Conservation (phyloP, 2,888 invertebrate genomes). For the Heliconius cydno region DNA sequence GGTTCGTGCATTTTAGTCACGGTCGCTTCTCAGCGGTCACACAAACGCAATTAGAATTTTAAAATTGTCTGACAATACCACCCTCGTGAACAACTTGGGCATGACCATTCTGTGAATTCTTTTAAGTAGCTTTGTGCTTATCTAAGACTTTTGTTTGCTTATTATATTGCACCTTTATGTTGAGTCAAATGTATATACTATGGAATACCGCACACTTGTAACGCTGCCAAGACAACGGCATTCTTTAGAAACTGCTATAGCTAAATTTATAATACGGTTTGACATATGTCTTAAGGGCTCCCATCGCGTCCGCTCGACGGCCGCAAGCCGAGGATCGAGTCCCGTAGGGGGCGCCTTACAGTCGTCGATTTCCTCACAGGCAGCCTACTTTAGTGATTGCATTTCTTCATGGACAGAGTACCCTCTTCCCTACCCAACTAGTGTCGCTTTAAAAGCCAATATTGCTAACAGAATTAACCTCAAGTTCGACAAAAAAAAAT, state of each 20-base stretch:
- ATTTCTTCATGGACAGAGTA: too few species aligned
- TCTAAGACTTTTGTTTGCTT: constrained; percentile 29
- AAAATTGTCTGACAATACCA: constrained; percentile 47
- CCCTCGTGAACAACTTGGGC: constrained; percentile 36
- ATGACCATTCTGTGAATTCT: constrained; percentile 19
- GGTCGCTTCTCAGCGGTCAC: constrained; percentile 48
- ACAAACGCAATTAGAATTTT: constrained; percentile 49
- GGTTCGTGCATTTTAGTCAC: constrained; percentile 51
- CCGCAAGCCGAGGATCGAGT: too few species aligned
- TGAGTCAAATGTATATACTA: constrained; percentile 13
- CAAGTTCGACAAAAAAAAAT: too few species aligned
- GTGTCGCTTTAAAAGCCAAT: too few species aligned
- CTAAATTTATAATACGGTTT: constrained; percentile 19
- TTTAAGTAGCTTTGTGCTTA: constrained; percentile 37
- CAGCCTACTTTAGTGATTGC: too few species aligned
- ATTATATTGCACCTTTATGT: not conserved
- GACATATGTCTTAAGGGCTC: constrained; percentile 31
- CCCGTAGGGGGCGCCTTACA: too few species aligned
- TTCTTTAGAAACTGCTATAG: constrained; percentile 27
- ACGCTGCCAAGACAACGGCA: constrained; percentile 32
- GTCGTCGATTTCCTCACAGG: too few species aligned
- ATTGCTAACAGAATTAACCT: too few species aligned
- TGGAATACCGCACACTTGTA: constrained; percentile 37
- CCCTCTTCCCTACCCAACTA: too few species aligned
- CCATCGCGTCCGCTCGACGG: too few species aligned